A percentile compares a stretch with the other conserved stretches of the same genome.
These are phyloP conservation scores for Gallinago media DNA, from an alignment of 2,113 vertebrate genomes.

Conservation along the genomic window DNA sequence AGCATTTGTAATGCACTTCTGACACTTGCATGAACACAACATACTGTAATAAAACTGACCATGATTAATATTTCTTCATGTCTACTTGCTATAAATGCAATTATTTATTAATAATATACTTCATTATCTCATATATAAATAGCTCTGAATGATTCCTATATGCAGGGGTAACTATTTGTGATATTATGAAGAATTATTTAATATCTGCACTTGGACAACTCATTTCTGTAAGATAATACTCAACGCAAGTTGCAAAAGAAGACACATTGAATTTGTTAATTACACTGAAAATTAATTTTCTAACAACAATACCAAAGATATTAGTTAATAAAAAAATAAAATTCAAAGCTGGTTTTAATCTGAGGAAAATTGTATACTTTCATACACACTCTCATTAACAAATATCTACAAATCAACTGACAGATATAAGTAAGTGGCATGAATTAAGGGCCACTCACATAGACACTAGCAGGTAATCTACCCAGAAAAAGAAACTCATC, in stretches of 20 bases:
- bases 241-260: background rate
- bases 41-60: background rate
- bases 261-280: background rate
- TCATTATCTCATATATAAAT: slow-evolving; percentile 23
- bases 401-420: background rate
- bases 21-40: slow-evolving; percentile 42
- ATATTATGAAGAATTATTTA: slow-evolving; percentile 60
- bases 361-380: background rate
- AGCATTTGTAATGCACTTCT: slow-evolving; percentile 60
- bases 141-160: slow-evolving; percentile 10
- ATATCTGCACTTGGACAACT: slow-evolving; percentile 6
- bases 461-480: background rate
- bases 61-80: background rate
- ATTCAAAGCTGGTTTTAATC: background rate
- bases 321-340: background rate
- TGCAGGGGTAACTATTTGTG: slow-evolving; percentile 21
- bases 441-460: background rate
- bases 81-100: slow-evolving; percentile 18
- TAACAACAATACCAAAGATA: background rate
- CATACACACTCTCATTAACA: background rate
- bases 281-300: background rate
- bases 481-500: background rate
- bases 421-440: background rate
- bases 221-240: slow-evolving; percentile 34
- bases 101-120: slow-evolving; percentile 50